Percentiles rank a stretch among this genome's conserved stretches.
phyloP scores from a whole-genome alignment of 2,113 vertebrate genomes.

The Mormoops blainvillei region DNA sequence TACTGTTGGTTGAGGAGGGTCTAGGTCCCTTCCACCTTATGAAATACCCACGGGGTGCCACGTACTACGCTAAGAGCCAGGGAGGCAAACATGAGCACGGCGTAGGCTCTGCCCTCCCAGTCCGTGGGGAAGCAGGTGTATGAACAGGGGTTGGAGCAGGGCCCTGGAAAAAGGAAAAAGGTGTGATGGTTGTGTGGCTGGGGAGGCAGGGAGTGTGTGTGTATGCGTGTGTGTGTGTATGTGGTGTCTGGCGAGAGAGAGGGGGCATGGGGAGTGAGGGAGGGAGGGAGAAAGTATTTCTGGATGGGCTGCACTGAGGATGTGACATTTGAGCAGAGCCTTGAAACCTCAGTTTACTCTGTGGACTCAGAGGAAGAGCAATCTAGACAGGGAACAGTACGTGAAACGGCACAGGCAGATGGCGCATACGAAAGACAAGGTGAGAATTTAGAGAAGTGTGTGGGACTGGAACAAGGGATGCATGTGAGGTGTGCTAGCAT shows the following conservation, averaged over 20 bases:
- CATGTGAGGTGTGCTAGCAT: neutral
- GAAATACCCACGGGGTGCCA: neutral
- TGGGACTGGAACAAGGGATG: neutral
- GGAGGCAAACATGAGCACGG: neutral
- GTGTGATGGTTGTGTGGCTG: neutral
- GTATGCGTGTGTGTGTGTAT: too few species aligned
- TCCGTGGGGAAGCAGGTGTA: neutral
- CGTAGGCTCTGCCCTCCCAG: neutral
- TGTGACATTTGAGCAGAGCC: neutral
- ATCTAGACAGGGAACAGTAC: neutral
- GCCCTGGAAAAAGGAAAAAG: neutral
- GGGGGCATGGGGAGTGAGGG: neutral
- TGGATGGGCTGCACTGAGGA: neutral
- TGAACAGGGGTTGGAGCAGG: neutral
- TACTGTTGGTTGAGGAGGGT: neutral
- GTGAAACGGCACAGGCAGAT: neutral
- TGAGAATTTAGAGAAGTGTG: neutral
- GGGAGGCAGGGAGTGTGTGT: neutral
- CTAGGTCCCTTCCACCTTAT: neutral
- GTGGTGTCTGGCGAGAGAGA: neutral
- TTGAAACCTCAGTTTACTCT: neutral
- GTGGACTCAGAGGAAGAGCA: neutral
- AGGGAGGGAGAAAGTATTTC: neutral
- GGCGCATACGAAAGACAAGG: neutral
- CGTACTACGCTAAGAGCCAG: neutral